Evolutionary conservation across 2,113 vertebrate species (phyloP), one percentile per base, ranked within the genome.

Genomic region (Tragelaphus buxtoni): DNA sequence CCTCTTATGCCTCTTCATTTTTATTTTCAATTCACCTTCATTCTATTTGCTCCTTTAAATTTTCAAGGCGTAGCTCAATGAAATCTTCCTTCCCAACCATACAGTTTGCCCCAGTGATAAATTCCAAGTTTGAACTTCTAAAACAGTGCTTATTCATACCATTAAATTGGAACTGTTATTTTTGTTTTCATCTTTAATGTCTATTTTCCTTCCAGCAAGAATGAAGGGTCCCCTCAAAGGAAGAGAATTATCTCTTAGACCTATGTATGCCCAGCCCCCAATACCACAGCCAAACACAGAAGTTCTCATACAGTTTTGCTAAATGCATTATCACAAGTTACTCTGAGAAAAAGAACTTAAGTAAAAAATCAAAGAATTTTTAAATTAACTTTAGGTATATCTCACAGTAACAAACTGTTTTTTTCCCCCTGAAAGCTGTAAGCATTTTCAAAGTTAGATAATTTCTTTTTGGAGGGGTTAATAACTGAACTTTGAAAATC

Each of bases 401-500:
- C 35, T 85, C 45, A 90, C 24, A 58, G n/a, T 88, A 76, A 77
- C 5, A 87, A 76, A 72, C 26, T 26, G 28, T 17, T 83, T 88
- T 91, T 76, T 49, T 17, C 5, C 0, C 76, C 56, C 63, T 88
- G 56, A 88, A 94, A 88, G 28, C 32, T 87, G 83, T 13, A 61
- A 91, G 47, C 88, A 96, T 91, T 82, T 65, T 91, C 76, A 30
- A 94, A 90, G 22, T 53, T 81, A 87, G 30, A 74, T 39, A 3
- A 82, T 83, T 82, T 91, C 47, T 74, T 63, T 96, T 35, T 56
- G 47, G 42, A 93, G 14, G 81, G 53, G 53, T 53, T 24, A 94
- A 92, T 86, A 90, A 86, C 49, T 53, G 85, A 60, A 80, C 55
- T 94, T 77, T 90, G 80, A 90, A 90, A 80, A 80, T 80, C 72